Conservation (phyloP, 2,797 vertebrate species). For the Limosa lapponica region DNA sequence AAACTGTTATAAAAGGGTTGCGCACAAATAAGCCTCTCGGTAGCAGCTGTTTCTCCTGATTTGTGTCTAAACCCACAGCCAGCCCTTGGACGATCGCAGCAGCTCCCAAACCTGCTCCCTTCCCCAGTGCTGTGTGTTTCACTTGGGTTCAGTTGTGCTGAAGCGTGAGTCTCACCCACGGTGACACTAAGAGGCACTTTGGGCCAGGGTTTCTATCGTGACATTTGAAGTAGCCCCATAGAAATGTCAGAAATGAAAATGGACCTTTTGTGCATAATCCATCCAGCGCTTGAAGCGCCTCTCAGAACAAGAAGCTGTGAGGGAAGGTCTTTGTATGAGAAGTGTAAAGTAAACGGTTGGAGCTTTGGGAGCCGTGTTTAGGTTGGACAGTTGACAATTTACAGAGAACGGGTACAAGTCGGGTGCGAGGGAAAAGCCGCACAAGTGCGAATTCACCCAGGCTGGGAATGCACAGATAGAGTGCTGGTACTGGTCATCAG, state of each 20-base stretch:
- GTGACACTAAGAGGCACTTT: background rate
- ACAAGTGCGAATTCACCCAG: background rate
- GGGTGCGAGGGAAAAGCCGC: background rate
- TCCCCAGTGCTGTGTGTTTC: background rate
- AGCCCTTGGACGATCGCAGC: background rate
- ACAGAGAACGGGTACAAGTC: background rate
- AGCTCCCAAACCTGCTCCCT: background rate
- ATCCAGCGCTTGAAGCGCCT: accelerated
- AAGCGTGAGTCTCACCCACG: too few species aligned
- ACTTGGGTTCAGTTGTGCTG: background rate
- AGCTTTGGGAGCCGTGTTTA: background rate
- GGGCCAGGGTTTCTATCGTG: background rate
- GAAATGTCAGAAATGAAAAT: background rate
- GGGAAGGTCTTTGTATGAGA: background rate
- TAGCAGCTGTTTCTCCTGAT: accelerated
- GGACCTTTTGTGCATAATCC: background rate
- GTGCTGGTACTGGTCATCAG: background rate
- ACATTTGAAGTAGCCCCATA: background rate
- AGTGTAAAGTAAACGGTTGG: background rate
- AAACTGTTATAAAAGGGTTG: background rate
- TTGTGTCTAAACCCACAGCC: background rate
- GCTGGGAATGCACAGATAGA: background rate
- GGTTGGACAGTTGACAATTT: background rate
- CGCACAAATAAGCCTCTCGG: background rate
- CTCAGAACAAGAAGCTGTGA: background rate